Evolutionary conservation across 2,888 invertebrate genomes (phyloP), one percentile per base, ranked within the genome.

Genomic region (Tachina grossa): DNA sequence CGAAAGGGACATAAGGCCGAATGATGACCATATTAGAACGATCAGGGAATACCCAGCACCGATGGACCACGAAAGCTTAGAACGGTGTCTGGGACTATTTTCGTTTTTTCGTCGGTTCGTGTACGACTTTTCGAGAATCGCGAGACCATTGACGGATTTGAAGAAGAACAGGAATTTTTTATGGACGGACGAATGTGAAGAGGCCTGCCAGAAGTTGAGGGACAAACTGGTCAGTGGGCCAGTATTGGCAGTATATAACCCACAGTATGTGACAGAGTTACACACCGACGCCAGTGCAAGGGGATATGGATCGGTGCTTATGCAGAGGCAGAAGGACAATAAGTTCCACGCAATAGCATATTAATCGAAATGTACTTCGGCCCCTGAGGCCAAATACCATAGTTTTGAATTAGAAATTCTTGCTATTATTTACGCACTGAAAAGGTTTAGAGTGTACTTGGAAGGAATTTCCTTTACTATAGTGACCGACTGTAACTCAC

Each of bases 51-150:
- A 43, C 8, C 65, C 75, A 13, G 11, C 53, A 53, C 75, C 63
- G 2, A 9, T 41, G 2, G 65, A 66, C n/a, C 9, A 11, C 13
- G 51, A 43, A 13, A 47, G 49, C 6, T 4, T 69, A 2, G 19
- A 69, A 14, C 14, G 55, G 41, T 69, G 69, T 9, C 2, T 69
- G 3, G 55, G 55, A 5, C 47, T 66, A 8, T 66, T 47, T 66
- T 69, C 53, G 14, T 74, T 10, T 13, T 61, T 61, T 14, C 14
- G 61, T 0, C 53, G 55, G 11, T 76, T 65, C 43, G 89, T 79
- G 22, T 81, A 2, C 5, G 87, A 8, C 90, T 91, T 1, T 85
- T 89, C 63, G 90, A 59, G 49, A 31, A 59, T 72, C 9, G 47
- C 59, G 8, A 59, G 47, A 39, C 63, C 49, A 9, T 51, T 69